Evolutionary conservation across 2,888 invertebrate species (phyloP), one percentile per base, ranked within the genome.

Genomic region (Agriotes lineatus): DNA sequence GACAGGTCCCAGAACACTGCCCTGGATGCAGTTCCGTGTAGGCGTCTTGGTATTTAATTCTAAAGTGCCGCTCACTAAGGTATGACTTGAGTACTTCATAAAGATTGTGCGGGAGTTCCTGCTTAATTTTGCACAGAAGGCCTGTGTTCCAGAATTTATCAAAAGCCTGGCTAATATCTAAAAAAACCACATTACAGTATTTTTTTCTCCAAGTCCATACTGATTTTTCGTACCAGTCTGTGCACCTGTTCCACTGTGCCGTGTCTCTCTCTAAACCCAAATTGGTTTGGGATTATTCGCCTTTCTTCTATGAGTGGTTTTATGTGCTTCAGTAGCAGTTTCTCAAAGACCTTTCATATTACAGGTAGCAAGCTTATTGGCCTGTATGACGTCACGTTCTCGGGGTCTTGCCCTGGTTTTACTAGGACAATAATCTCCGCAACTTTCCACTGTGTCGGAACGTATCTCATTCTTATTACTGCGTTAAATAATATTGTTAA

Each of bases 281-380:
- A 54, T 14, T 54, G 54, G 56, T 62, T 22, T 52, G 52, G 39
- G 5, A 37, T 62, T 56, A 63, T 0, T 42, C 25, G 63, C 30
- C 44, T 44, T 33, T 48, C 12, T 2, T 60, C 25, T 14, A 59
- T 14, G 1, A 59, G 4, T 25, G 30, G 6, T 7, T 62, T 69
- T 1, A 74, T 39, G 56, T 65, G 56, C 39, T 39, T 44, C 3
- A 72, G 61, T 0, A 76, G 10, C 44, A 76, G 12, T 71, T 74
- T 77, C 50, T 76, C 75, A 16, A 75, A 69, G 9, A 75, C 0
- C 50, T 76, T 77, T 0, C 69, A 75, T 1, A 78, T 22, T 4
- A 71, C 59, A 33, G 74, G 69, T 12, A 78, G 59, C 18, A 77
- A 30, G 10, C 70, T 74, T 52, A 79, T 77, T 2, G 74, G 74